Base-by-base conservation (phyloP, 1,140 invertebrate species). In the Nomia melanderi region DNA sequence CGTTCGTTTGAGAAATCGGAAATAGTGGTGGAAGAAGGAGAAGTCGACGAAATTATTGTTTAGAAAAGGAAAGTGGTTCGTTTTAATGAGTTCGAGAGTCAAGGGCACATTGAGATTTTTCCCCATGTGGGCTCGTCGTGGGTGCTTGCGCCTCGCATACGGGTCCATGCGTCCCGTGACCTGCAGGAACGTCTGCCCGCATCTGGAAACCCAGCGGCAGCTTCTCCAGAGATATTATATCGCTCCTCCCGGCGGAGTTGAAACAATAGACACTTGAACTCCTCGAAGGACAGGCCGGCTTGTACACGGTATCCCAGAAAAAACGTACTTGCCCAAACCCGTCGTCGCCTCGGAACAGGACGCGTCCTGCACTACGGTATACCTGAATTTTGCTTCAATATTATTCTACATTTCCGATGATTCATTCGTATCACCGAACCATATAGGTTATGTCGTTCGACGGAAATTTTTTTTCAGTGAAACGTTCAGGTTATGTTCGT, bases 211-310 rank as follows among this genome's bases (percentile, higher is more conserved):
- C 79, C 73, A 81, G 53, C 77, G 72, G 79, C 63, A 50, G 72
- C 56, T 60, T 7, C 69, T 76, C 70, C 41, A 78, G 76, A 83
- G 89, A 90, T 89, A 90, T 89, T 89, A 89, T 81, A 86, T 90
- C 88, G 84, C 88, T 72, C 14, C 67, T 74, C 73, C 73, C 72
- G 71, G 57, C 63, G 12, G 76, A 79, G 73, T 84, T 89, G 78
- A 89, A 85, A 90, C 88, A 89, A 90, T 88, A 86, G 80, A 85
- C 69, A 78, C 79, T 85, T 54, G 64, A 77, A 54, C 70, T 82
- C 75, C 53, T 74, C 53, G 53, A 78, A 64, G 57, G 36, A 41
- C 59, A 36, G 54, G 27, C 23, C 71, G 70, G n/a, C 44, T 78
- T 73, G n/a, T 62, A 60, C n/a, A 67, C 60, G 41, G 72, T 76